phyloP scores from a whole-genome alignment of 2,113 vertebrate genomes.

The Mugil cephalus region DNA sequence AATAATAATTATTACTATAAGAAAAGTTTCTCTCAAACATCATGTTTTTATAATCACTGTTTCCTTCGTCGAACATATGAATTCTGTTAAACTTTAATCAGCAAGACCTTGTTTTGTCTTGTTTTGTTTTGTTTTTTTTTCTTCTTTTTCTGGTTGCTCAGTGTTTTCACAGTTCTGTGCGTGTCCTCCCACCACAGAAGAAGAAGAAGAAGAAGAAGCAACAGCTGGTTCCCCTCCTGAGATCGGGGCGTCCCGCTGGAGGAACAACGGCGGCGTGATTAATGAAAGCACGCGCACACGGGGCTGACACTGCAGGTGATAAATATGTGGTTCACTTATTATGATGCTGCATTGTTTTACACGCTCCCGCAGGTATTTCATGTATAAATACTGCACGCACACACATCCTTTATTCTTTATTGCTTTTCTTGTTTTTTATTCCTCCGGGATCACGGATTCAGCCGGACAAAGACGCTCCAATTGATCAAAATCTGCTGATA shows the following conservation, averaged over 20 bases:
- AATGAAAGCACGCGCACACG: conserved; percentile 44
- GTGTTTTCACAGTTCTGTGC: conserved; percentile 8
- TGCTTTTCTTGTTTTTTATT: conserved; percentile 16
- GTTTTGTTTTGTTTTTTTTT: not conserved
- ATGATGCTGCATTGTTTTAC: conserved; percentile 69
- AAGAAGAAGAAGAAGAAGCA: conserved; percentile 52
- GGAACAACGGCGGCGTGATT: conserved; percentile 57
- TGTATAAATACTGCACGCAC: conserved; percentile 31
- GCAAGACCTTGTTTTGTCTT: not conserved
- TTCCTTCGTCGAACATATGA: not conserved
- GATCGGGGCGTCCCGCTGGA: conserved; percentile 41
- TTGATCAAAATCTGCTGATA: not conserved
- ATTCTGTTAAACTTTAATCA: not conserved
- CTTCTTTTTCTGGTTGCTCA: not conserved
- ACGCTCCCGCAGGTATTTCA: conserved; percentile 55
- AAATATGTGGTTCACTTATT: conserved; percentile 63
- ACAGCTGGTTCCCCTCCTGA: conserved; percentile 59
- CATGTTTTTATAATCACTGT: not conserved
- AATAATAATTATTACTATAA: too few relatives aligned
- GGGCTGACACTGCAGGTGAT: conserved; percentile 52
- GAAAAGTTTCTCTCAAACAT: too few relatives aligned
- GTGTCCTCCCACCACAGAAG: conserved; percentile 31
- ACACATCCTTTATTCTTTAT: conserved; percentile 14
- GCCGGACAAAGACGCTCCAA: conserved; percentile 1
- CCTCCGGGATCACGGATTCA: not conserved